Evolutionary conservation across 2,888 invertebrate species (phyloP).

Genomic region (Drosophila histrio): DNA sequence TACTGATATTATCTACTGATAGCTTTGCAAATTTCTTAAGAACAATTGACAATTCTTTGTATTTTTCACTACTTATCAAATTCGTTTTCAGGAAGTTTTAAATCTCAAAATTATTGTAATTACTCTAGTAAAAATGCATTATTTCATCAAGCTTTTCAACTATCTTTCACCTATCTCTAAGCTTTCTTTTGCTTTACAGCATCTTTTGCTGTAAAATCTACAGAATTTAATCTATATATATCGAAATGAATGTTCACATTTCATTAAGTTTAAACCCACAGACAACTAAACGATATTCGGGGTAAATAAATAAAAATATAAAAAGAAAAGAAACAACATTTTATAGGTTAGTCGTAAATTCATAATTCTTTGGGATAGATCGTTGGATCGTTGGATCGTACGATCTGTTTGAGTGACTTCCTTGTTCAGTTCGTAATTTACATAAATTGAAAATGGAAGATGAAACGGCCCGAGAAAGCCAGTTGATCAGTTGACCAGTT

Average conservation of each 20-base stretch:
- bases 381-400: conserved; percentile 10
- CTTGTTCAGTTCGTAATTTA: conserved; percentile 70
- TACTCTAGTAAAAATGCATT: too few species aligned
- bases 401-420: conserved; percentile 64
- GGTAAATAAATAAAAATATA: conserved; percentile 30
- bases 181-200: too few species aligned
- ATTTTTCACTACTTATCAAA: too few species aligned
- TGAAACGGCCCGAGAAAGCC: conserved; percentile 65
- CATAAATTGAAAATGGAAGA: conserved; percentile 74
- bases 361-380: conserved; percentile 71
- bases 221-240: background rate
- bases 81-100: too few species aligned
- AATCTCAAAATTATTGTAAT: too few species aligned
- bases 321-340: conserved; percentile 17
- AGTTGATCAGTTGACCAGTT: too few species aligned
- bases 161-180: too few species aligned
- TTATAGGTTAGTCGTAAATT: conserved; percentile 62
- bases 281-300: conserved; percentile 25
- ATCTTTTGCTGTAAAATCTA: too few species aligned
- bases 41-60: too few species aligned
- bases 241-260: conserved; percentile 1
- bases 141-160: too few species aligned
- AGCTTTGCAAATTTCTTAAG: too few species aligned
- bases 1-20: too few species aligned
- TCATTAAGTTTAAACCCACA: conserved; percentile 5